These are phyloP conservation scores for Psilanteris sp. DNA, from an alignment of 1,140 invertebrate genomes.

Conservation along the genomic window DNA sequence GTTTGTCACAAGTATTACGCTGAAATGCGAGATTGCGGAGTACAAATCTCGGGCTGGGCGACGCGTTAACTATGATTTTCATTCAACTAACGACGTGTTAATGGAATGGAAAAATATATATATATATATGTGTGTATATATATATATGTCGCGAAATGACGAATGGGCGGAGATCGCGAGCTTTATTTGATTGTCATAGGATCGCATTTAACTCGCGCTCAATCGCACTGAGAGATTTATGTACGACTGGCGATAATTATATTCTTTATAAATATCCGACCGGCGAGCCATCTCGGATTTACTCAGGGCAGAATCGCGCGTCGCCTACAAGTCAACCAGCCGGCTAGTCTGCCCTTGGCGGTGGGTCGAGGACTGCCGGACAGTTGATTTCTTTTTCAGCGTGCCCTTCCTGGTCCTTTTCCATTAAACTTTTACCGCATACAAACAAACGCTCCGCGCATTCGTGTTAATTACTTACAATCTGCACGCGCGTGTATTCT, in stretches of 20 bases:
- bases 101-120: no score
- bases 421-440: constrained; percentile 46
- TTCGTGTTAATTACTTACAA: constrained; percentile 72
- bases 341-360: constrained; percentile 34
- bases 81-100: no score
- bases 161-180: no score
- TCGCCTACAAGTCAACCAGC: constrained; percentile 39
- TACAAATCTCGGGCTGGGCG: no score
- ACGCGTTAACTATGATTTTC: no score
- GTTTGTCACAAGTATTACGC: no score
- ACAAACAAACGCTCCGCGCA: constrained; percentile 59
- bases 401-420: constrained; percentile 51
- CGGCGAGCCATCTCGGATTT: constrained; percentile 73
- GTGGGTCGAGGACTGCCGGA: constrained; percentile 52
- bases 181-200: background rate
- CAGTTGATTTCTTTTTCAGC: constrained; percentile 58
- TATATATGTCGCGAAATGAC: no score
- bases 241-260: constrained; percentile 69
- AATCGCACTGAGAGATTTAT: constrained; percentile 40
- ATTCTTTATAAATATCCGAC: constrained; percentile 72
- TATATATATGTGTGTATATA: no score
- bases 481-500: constrained; percentile 43
- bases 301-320: constrained; percentile 45
- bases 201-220: constrained; percentile 16
- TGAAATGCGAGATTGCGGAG: no score